Base-by-base conservation (phyloP, 1,140 invertebrate species). In the Aphaenogaster floridana region DNA sequence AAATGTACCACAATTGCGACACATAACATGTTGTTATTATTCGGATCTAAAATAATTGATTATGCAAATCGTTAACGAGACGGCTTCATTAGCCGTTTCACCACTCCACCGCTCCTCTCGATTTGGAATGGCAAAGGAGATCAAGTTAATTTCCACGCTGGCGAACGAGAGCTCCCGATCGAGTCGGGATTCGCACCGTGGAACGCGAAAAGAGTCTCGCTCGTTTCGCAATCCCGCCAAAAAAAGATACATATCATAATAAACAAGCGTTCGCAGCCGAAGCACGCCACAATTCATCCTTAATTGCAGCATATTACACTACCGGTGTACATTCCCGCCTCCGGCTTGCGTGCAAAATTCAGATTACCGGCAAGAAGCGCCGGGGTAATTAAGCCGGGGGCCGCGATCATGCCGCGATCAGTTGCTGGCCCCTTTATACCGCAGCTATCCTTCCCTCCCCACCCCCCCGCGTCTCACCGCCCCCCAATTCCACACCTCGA, bases 291-390 rank as follows among this genome's bases (percentile, higher is more conserved):
- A 84, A 84, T 84, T 84, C 59, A 84, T 74, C 69, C 80, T 39
- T 84, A 84, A 84, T 84, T 84, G 80, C 69, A 39, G 80, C 80
- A 74, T 84, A 84, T 84, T 84, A 84, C 80, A 61, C 69, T 48
- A 48, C 80, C 80, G 54, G 54, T 84, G 52, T 84, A 74, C 80
- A 74, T 84, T 66, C 64, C 63, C 54, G 64, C 81, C 63, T 61
- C 66, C 83, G 64, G 72, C 17, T 86, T 42, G 87, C 87, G 77
- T 88, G 85, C 69, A 76, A 86, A 88, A 86, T 88, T 86, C 85
- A 59, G 61, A 87, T 88, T 88, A 88, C 59, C 48, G 54, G 59
- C 68, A 68, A 74, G 68, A 66, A 74, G 66, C 87, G 59, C 69
- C 63, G 48, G 57, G 77, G 52, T 81, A 80, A 88, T 88, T 81